Evolutionary conservation across 2,113 vertebrate genomes (phyloP).

Genomic region (Candoia aspera): DNA sequence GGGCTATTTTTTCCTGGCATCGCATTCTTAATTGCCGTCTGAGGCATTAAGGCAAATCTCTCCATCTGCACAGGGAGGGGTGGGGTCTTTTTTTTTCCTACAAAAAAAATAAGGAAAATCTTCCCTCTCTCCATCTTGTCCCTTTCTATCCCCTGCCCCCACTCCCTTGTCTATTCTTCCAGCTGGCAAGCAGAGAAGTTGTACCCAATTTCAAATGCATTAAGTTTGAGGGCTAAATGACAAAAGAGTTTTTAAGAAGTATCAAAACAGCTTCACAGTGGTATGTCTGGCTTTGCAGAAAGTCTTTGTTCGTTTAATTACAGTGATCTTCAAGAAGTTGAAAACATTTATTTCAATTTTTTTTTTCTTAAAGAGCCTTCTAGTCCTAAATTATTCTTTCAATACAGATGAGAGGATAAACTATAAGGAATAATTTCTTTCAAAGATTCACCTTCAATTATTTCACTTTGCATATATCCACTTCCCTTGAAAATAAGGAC

Average conservation of each 20-base stretch:
- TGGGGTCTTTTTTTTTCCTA: conserved; percentile 66
- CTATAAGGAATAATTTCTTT: neutral
- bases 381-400: neutral
- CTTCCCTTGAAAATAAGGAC: neutral
- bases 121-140: neutral
- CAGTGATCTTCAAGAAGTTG: conserved; percentile 35
- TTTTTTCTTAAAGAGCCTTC: neutral
- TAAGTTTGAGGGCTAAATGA: conserved; percentile 76
- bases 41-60: conserved; percentile 77
- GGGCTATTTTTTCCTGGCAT: conserved; percentile 78
- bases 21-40: conserved; percentile 82
- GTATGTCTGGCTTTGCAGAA: conserved; percentile 54
- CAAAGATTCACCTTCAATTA: neutral
- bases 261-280: conserved; percentile 37
- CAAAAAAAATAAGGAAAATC: neutral
- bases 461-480: neutral
- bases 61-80: conserved; percentile 86
- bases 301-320: conserved; percentile 54
- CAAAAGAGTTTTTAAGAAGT: conserved; percentile 65
- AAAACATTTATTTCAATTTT: conserved; percentile 1
- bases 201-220: conserved; percentile 81
- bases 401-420: neutral
- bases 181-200: conserved; percentile 83
- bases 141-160: neutral
- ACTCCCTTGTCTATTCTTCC: conserved; percentile 24